These are phyloP conservation scores for Aphidius ervi DNA, from an alignment of 1,140 invertebrate species.

Conservation along the genomic window DNA sequence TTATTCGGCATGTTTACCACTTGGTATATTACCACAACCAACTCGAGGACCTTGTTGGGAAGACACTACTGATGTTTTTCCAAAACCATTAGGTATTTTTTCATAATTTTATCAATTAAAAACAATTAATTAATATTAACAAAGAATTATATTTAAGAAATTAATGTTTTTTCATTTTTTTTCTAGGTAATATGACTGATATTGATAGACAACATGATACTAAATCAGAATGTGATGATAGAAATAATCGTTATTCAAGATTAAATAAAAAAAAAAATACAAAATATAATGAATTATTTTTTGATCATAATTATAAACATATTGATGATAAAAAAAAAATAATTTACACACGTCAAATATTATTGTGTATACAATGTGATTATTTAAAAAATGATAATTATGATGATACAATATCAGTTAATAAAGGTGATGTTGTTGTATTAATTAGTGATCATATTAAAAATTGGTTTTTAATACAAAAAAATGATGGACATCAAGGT, in stretches of 20 bases:
- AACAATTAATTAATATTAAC: no score
- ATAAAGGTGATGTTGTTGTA: constrained; percentile 70
- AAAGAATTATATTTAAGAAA: background rate
- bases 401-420: constrained; percentile 58
- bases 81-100: constrained; percentile 56
- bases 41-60: constrained; percentile 70
- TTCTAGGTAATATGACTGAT: constrained; percentile 67
- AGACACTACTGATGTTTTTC: constrained; percentile 72
- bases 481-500: constrained; percentile 65
- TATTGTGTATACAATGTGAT: constrained; percentile 65
- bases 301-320: constrained; percentile 66
- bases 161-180: constrained; percentile 3
- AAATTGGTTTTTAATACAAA: constrained; percentile 72
- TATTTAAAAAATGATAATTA: constrained; percentile 52
- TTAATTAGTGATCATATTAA: constrained; percentile 54
- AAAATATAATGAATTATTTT: constrained; percentile 60
- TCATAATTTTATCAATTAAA: no score
- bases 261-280: no score
- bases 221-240: constrained; percentile 49
- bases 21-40: constrained; percentile 63
- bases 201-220: constrained; percentile 62
- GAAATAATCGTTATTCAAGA: no score
- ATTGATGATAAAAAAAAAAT: constrained; percentile 51
- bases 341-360: constrained; percentile 57
- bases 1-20: constrained; percentile 68